Evolutionary conservation across 2,888 invertebrate species (phyloP).

Genomic region (Hemicrepidius hirtus): DNA sequence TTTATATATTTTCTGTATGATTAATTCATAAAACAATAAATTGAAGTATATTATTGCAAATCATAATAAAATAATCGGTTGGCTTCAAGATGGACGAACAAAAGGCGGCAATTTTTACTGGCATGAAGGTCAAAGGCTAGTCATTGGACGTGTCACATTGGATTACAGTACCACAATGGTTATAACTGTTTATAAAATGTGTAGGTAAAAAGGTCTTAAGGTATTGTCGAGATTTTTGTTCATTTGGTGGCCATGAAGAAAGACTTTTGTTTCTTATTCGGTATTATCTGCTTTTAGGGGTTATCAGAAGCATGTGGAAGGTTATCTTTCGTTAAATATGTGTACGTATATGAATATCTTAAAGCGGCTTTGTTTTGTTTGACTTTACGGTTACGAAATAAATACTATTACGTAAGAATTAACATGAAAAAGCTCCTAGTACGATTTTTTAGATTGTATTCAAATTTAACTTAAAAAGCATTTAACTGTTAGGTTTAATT

Average conservation of each 20-base stretch:
- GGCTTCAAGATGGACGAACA: conserved; percentile 5
- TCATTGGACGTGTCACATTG: conserved; percentile 10
- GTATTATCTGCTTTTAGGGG: no score
- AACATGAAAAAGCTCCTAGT: not conserved
- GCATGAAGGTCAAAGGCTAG: conserved; percentile 1
- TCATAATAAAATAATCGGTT: conserved; percentile 7
- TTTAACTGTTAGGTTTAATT: no score
- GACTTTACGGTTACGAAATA: not conserved
- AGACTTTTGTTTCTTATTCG: no score
- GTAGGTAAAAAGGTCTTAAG: conserved; percentile 4
- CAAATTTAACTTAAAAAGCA: no score
- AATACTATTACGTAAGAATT: not conserved
- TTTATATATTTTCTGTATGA: not conserved
- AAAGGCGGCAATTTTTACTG: conserved; percentile 15
- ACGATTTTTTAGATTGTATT: no score
- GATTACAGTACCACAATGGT: conserved; percentile 1
- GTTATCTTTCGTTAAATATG: not conserved
- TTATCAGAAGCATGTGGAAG: not conserved
- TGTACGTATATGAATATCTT: conserved; percentile 15
- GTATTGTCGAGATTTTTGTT: not conserved
- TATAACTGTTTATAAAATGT: conserved; percentile 19
- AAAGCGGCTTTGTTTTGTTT: conserved; percentile 3
- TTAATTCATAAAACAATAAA: no score
- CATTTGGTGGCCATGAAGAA: not conserved
- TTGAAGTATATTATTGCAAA: not conserved